These are phyloP conservation scores for Drosophila hydei DNA, from an alignment of 1,140 invertebrate genomes.

Conservation along the genomic window DNA sequence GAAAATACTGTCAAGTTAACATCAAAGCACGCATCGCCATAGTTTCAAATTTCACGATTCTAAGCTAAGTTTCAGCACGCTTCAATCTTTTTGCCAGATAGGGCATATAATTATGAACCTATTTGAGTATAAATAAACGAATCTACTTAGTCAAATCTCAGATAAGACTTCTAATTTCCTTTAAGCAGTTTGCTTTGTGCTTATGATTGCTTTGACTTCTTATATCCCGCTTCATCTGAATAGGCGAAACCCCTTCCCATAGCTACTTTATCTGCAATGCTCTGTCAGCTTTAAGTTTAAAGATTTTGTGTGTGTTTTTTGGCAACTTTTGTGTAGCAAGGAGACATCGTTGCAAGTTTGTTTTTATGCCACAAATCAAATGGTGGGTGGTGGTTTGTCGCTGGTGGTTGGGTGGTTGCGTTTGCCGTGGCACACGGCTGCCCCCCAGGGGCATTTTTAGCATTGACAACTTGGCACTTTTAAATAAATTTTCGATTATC, in stretches of 20 bases:
- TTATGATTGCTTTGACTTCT: no score
- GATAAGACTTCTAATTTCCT: no score
- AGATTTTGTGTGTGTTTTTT: background rate
- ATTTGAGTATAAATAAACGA: no score
- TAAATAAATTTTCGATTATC: constrained; percentile 84
- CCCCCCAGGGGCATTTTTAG: constrained; percentile 21
- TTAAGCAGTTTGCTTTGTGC: no score
- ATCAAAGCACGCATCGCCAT: no score
- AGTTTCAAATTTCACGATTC: no score
- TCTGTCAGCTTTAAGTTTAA: constrained; percentile 15
- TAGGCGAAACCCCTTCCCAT: background rate
- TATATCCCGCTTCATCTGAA: no score
- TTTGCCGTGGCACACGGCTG: constrained; percentile 14
- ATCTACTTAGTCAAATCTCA: no score
- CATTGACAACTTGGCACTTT: constrained; percentile 54
- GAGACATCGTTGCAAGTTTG: constrained; percentile 14
- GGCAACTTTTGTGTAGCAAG: constrained; percentile 1
- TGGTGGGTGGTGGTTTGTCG: background rate
- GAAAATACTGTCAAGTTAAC: no score
- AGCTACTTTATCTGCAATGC: background rate
- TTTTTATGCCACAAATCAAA: constrained; percentile 68
- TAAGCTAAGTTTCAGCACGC: no score
- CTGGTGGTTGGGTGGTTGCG: background rate
- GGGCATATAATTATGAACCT: no score
- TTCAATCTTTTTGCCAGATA: no score